Evolutionary conservation across 2,888 invertebrate species (phyloP).

Genomic region (Dynastes tityus): DNA sequence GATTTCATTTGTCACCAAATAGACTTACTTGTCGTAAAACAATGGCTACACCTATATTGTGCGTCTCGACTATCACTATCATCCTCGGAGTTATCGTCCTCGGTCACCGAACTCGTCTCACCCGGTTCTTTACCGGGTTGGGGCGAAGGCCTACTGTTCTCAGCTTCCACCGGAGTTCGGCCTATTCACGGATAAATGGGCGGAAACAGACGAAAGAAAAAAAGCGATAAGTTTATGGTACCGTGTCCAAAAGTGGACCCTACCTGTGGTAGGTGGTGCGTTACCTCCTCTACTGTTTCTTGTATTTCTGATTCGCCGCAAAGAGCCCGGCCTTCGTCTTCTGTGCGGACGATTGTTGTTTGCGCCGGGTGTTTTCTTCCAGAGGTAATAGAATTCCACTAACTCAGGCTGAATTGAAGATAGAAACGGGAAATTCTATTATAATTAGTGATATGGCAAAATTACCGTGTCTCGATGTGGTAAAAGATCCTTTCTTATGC

Average conservation of each 20-base stretch:
- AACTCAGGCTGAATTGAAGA: slow-evolving; percentile 83
- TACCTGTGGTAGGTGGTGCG: slow-evolving; percentile 60
- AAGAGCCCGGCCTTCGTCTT: slow-evolving; percentile 88
- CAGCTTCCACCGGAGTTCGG: slow-evolving; percentile 67
- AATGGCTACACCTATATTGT: slow-evolving; percentile 82
- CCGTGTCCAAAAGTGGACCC: slow-evolving; percentile 22
- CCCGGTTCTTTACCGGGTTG: slow-evolving; percentile 79
- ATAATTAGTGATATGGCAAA: background rate
- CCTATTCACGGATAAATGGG: slow-evolving; percentile 48
- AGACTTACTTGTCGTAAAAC: slow-evolving; percentile 79
- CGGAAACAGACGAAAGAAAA: slow-evolving; percentile 17
- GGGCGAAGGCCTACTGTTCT: slow-evolving; percentile 75
- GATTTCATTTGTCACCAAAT: background rate
- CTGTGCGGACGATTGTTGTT: slow-evolving; percentile 96
- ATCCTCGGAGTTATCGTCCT: slow-evolving; percentile 93
- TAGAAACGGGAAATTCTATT: background rate
- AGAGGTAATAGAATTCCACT: slow-evolving; percentile 98
- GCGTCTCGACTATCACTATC: slow-evolving; percentile 95
- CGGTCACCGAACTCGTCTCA: slow-evolving; percentile 86
- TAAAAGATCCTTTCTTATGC: slow-evolving; percentile 95
- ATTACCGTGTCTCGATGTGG: slow-evolving; percentile 95
- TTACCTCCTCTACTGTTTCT: slow-evolving; percentile 87
- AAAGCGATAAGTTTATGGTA: slow-evolving; percentile 38
- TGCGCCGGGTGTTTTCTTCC: slow-evolving; percentile 99
- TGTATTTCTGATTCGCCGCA: slow-evolving; percentile 90